Base-by-base conservation (phyloP, 2,888 invertebrate species). In the Oscheius myriophilus region DNA sequence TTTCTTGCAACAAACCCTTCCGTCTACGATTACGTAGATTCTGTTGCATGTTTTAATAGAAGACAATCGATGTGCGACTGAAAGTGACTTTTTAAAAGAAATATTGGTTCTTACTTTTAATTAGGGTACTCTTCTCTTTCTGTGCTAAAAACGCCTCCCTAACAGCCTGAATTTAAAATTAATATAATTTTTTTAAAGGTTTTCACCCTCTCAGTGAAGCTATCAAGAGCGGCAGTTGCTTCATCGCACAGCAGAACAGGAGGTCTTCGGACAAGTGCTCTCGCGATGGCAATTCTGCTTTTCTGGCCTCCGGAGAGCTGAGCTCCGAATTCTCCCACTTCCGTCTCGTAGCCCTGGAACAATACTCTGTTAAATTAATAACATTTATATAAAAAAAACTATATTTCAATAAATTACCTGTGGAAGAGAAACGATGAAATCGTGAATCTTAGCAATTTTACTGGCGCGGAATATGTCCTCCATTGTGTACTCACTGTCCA, bases 251-350 rank as follows among this genome's bases (percentile, higher is more conserved):
- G 74, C 12, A 84, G 73, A 26, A 84, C 77, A n/a, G 72, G 72
- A 26, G 84, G 84, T 54, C 83, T 81, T 65, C 78, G 75, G 0
- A 93, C 91, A 64, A 94, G 86, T 0, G 93, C 93, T 57, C 93
- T 88, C 0, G 93, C 93, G 69, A 94, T 93, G 16, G 93, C 93
- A 57, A 94, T 92, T 67, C 94, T 89, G 86, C 94, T 94, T 86
- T 94, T 94, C 88, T 94, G 94, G 0, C 94, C 94, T 21, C 94
- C 94, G 0, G 92, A 92, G 58, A 93, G 87, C 79, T 93, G 92
- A 0, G 92, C 91, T 0, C 92, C 92, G 86, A 92, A 91, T 61
- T 92, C 91, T 45, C 92, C 92, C 69, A 92, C 90, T 2, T 91
- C 90, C 0, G 92, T 93, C n/a, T 92, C 91, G 86, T 93, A 92